phyloP scores from a whole-genome alignment of 2,113 vertebrate species.

The Gracilinanus agilis region DNA sequence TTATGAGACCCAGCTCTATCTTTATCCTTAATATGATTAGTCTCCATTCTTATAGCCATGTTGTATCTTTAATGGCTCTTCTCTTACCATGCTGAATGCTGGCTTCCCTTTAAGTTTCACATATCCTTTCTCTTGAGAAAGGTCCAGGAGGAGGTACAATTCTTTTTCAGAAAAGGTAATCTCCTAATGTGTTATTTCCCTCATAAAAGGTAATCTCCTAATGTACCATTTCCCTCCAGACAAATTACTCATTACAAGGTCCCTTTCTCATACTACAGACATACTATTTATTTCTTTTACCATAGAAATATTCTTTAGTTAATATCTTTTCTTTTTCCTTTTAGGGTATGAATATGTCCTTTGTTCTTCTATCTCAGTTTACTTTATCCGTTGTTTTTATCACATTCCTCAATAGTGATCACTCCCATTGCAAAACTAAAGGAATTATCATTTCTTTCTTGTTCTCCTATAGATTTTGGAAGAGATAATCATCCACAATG shows the following conservation, averaged over 20 bases:
- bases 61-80: neutral
- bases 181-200: too few species aligned
- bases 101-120: neutral
- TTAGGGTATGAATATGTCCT: neutral
- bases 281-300: neutral
- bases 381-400: neutral
- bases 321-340: neutral
- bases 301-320: neutral
- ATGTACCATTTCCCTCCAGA: neutral
- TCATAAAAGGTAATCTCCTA: too few species aligned
- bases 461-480: neutral
- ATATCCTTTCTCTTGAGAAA: neutral
- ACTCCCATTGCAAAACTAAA: neutral
- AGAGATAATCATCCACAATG: neutral
- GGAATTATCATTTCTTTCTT: neutral
- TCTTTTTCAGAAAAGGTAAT: neutral
- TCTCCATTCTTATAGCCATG: neutral
- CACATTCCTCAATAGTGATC: neutral
- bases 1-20: neutral
- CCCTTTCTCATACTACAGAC: neutral
- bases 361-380: neutral
- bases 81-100: neutral
- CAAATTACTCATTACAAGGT: neutral
- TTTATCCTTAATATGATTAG: neutral
- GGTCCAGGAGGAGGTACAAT: neutral